A percentile compares a stretch with the other conserved stretches of the same genome.
Conservation (phyloP, 2,797 vertebrate species). For the Tadarida brasiliensis region DNA sequence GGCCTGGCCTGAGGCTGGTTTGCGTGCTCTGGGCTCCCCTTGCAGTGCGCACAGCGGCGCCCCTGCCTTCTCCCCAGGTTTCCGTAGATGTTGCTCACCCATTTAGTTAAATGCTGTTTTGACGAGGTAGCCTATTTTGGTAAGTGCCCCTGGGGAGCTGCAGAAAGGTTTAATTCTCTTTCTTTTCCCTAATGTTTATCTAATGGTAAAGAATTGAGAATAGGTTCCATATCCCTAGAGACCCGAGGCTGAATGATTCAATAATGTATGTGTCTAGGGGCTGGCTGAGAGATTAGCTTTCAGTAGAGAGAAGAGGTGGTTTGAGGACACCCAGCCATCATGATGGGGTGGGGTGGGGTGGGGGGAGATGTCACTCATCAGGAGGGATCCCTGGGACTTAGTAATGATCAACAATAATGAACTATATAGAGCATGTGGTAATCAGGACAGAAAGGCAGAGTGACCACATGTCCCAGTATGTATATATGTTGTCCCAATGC, state of each 20-base stretch:
- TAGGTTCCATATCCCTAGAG: slow-evolving; percentile 72
- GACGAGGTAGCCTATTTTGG: slow-evolving; percentile 81
- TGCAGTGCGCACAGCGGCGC: slow-evolving; percentile 64
- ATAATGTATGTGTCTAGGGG: slow-evolving; percentile 75
- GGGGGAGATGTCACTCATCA: neutral
- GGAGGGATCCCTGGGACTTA: neutral
- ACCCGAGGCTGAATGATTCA: slow-evolving; percentile 77
- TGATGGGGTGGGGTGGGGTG: neutral
- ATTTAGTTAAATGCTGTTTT: slow-evolving; percentile 83
- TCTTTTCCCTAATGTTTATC: slow-evolving; percentile 81
- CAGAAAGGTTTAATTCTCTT: slow-evolving; percentile 80
- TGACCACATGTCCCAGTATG: neutral
- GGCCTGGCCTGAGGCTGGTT: neutral
- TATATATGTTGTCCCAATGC: neutral
- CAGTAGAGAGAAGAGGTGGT: neutral
- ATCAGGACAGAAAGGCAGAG: slow-evolving; percentile 13
- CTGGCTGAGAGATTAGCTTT: slow-evolving; percentile 61
- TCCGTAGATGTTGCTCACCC: slow-evolving; percentile 73
- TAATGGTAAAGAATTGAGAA: slow-evolving; percentile 82
- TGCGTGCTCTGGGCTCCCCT: slow-evolving; percentile 33
- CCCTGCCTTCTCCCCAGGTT: slow-evolving; percentile 67
- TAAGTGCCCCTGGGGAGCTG: slow-evolving; percentile 77
- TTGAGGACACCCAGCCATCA: slow-evolving; percentile 13
- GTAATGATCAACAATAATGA: neutral
- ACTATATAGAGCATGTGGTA: neutral